Evolutionary conservation across 2,888 invertebrate species (phyloP), one percentile per base, ranked within the genome.

Genomic region (Neoscelio sp.): DNA sequence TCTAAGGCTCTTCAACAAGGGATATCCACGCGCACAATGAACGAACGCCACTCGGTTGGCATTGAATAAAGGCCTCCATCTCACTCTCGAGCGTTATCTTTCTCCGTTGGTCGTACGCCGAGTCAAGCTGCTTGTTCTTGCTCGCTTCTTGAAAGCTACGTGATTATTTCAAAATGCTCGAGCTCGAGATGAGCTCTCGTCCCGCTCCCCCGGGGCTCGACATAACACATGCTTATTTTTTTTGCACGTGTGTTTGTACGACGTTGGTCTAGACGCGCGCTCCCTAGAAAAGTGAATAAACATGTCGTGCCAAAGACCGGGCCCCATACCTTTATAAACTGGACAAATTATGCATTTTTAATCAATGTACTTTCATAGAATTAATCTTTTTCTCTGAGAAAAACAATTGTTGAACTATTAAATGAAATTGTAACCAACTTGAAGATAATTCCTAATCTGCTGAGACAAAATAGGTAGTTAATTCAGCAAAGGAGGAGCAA

Each of bases 151-250:
- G 80, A 85, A 87, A 85, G 84, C 85, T 87, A 87, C 87, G 88
- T 87, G 87, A 88, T 88, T 88, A 88, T 87, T 88, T 85, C 82
- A 86, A 87, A 87, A 87, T 83, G 83, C 85, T 86, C 75, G 74
- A 83, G 80, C 83, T 82, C 71, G 80, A 82, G 85, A 84, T 80
- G 83, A 86, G 81, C 74, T 67, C 60, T 60, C 42, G 33, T 44
- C 38, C 10, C n/a, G n/a, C n/a, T n/a, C 48, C 40, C 62, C 42
- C 20, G 30, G 2, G 40, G 56, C 15, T 56, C 28, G 58, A 26
- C 52, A 20, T 40, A 42, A 54, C 42, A 33, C 42, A 38, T 46
- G 62, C 62, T 26, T 67, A 40, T 44, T 50, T 60, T 46, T 64
- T 13, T 44, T 28, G 52, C 26, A 35, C 38, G 48, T 26, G 62